Conservation (phyloP, 2,888 invertebrate species). For the Stenolophus ochropezus region DNA sequence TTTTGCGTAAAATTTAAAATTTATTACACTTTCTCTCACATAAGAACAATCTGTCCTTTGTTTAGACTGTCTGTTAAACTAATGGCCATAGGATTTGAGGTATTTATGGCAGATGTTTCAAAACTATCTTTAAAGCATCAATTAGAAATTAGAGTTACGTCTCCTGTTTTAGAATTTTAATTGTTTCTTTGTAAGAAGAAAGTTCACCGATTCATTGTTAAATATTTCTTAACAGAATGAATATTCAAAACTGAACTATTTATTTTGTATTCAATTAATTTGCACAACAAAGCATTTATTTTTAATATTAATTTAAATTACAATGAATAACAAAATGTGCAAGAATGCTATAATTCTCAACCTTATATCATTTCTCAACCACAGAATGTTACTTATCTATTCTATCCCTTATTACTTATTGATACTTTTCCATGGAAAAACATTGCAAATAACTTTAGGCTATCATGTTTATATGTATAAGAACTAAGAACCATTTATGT, state of each 20-base stretch:
- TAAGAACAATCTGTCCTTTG: conserved; percentile 19
- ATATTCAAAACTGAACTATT: background rate
- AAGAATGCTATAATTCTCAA: too few species aligned
- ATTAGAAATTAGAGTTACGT: background rate
- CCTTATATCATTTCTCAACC: too few species aligned
- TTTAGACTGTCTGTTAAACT: background rate
- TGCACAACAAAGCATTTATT: background rate
- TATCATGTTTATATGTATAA: too few species aligned
- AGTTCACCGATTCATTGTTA: background rate
- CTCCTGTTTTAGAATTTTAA: background rate
- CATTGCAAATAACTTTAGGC: too few species aligned
- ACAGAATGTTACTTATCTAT: too few species aligned
- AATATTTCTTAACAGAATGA: background rate
- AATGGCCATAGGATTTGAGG: background rate
- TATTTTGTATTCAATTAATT: background rate
- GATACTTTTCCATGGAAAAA: too few species aligned
- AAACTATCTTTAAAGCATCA: too few species aligned
- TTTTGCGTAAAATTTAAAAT: conserved; percentile 39
- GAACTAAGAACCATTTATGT: too few species aligned
- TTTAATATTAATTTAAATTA: background rate
- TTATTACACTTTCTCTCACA: conserved; percentile 34
- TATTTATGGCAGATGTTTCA: background rate
- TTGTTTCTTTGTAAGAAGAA: background rate
- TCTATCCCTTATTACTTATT: too few species aligned
- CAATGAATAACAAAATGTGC: background rate